phyloP scores from a whole-genome alignment of 2,113 vertebrate species.

The Triplophysa dalaica region DNA sequence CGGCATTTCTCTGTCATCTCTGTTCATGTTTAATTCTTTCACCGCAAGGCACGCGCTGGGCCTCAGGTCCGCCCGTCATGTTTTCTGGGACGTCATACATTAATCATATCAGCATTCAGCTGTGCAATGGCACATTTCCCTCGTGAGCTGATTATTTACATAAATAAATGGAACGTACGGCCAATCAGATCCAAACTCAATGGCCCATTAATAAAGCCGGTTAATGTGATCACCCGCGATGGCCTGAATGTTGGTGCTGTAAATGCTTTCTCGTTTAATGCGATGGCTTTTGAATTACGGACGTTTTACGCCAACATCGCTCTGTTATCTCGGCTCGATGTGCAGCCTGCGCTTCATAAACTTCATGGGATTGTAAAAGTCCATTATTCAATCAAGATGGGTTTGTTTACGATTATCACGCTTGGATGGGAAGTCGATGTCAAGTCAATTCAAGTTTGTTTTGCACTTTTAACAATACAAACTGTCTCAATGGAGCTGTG shows the following conservation, averaged over 20 bases:
- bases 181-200: slow-evolving; percentile 45
- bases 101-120: slow-evolving; percentile 43
- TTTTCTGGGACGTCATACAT: slow-evolving; percentile 48
- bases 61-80: slow-evolving; percentile 29
- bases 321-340: slow-evolving; percentile 9
- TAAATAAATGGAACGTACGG: slow-evolving; percentile 46
- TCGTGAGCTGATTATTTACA: slow-evolving; percentile 49
- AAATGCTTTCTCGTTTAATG: slow-evolving; percentile 29
- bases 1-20: slow-evolving; percentile 28
- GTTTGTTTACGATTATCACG: not conserved
- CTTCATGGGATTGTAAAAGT: not conserved
- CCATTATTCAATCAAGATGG: not conserved
- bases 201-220: slow-evolving; percentile 27
- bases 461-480: not conserved
- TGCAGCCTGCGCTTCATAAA: not conserved
- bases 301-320: not conserved
- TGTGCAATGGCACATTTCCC: slow-evolving; percentile 38
- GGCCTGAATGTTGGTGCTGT: slow-evolving; percentile 30
- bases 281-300: not conserved
- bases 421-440: not conserved
- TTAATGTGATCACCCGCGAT: slow-evolving; percentile 19
- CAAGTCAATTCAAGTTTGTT: too few species aligned
- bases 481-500: too few species aligned
- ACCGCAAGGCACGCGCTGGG: slow-evolving; percentile 10
- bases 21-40: slow-evolving; percentile 35